Conservation (phyloP, 2,888 invertebrate species). For the Thecocarcelia acutangulata region DNA sequence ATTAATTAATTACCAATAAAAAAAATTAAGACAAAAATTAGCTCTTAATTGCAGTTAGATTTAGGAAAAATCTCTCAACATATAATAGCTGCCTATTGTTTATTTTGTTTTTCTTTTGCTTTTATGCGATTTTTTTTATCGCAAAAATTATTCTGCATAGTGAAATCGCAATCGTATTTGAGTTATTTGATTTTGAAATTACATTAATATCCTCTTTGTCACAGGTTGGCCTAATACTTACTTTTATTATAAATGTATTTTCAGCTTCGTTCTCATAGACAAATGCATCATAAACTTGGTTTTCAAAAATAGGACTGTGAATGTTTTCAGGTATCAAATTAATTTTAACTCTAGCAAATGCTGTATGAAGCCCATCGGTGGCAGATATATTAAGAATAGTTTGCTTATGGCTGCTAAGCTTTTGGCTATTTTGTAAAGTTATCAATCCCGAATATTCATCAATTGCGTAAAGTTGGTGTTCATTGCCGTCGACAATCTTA, state of each 20-base stretch:
- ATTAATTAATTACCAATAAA: no score
- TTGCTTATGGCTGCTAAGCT: slow-evolving; percentile 85
- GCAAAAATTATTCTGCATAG: no score
- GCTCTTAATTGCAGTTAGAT: no score
- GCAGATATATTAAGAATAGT: slow-evolving; percentile 94
- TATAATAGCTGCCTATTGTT: no score
- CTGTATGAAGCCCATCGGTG: slow-evolving; percentile 96
- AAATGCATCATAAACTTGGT: slow-evolving; percentile 89
- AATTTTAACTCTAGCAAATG: slow-evolving; percentile 91
- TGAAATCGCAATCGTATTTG: no score
- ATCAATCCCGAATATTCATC: slow-evolving; percentile 85
- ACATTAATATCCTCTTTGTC: no score
- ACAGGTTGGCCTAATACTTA: slow-evolving; percentile 74
- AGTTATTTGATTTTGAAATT: no score
- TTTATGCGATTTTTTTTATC: no score
- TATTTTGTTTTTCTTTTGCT: no score
- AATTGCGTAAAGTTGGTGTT: slow-evolving; percentile 88
- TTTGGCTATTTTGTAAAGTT: slow-evolving; percentile 88
- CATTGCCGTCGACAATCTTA: slow-evolving; percentile 91
- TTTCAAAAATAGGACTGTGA: slow-evolving; percentile 89
- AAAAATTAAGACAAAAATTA: no score
- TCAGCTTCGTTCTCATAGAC: slow-evolving; percentile 90
- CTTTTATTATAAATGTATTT: slow-evolving; percentile 88
- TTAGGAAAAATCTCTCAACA: no score
- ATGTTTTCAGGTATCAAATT: slow-evolving; percentile 90